phyloP scores from a whole-genome alignment of 2,113 vertebrate species.

The Ptilonorhynchus violaceus region DNA sequence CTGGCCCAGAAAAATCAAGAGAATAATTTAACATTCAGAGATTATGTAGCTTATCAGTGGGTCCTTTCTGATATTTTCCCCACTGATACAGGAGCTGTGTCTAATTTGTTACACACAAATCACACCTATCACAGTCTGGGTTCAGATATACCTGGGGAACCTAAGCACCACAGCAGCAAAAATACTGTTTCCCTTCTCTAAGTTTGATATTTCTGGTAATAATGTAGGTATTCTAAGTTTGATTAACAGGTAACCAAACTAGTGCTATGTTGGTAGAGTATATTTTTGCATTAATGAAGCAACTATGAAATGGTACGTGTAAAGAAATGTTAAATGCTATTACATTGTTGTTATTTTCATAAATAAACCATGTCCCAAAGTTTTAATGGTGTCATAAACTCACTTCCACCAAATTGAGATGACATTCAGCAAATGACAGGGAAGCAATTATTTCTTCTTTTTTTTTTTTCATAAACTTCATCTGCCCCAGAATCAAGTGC shows the following conservation, averaged over 20 bases:
- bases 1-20: background rate
- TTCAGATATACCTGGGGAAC: background rate
- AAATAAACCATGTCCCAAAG: slow-evolving; percentile 53
- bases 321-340: slow-evolving; percentile 29
- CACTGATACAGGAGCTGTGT: accelerated
- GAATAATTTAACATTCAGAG: background rate
- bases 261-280: background rate
- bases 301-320: background rate
- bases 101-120: background rate
- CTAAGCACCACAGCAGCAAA: background rate
- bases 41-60: background rate
- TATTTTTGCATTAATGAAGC: slow-evolving; percentile 43
- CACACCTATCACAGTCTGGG: accelerated
- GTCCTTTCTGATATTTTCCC: background rate
- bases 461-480: background rate
- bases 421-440: background rate
- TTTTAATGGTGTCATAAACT: background rate
- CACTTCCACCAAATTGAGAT: background rate
- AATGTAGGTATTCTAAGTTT: background rate
- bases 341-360: slow-evolving; percentile 50
- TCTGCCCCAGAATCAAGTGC: background rate
- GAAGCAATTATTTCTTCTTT: background rate
- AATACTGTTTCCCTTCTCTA: background rate
- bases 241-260: background rate
- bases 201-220: background rate